Evolutionary conservation across 2,888 invertebrate genomes (phyloP).

Genomic region (Labia minor): DNA sequence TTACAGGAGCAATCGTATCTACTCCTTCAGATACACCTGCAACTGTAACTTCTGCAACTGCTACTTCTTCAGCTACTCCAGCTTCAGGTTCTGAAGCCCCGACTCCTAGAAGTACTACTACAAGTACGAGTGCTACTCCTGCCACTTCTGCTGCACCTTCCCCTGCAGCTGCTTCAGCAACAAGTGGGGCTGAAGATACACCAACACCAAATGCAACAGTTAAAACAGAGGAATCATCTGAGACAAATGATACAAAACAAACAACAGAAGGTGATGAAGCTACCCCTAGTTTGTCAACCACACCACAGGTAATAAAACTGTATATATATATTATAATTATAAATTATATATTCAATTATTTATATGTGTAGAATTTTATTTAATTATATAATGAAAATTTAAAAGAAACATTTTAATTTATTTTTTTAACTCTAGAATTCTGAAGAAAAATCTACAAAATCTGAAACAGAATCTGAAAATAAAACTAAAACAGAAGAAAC

Average conservation of each 20-base stretch:
- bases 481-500: conserved; percentile 30
- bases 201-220: conserved; percentile 50
- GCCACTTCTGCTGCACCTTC: conserved; percentile 47
- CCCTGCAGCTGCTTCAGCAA: conserved; percentile 55
- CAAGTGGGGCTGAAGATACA: conserved; percentile 62
- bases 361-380: conserved; percentile 7
- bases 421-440: conserved; percentile 25
- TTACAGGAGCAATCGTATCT: conserved; percentile 30
- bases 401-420: conserved; percentile 20
- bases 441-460: conserved; percentile 34
- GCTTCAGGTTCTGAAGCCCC: conserved; percentile 16
- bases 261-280: conserved; percentile 28
- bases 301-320: not conserved
- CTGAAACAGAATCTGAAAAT: conserved; percentile 24
- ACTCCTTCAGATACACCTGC: conserved; percentile 37
- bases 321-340: not conserved
- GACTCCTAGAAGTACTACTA: conserved; percentile 44
- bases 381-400: no score
- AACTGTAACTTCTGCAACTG: conserved; percentile 32
- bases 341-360: no score
- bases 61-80: conserved; percentile 32
- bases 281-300: conserved; percentile 27
- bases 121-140: conserved; percentile 35
- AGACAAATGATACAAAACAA: conserved; percentile 26
- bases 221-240: conserved; percentile 30